Evolutionary conservation across 2,888 invertebrate genomes (phyloP).

Genomic region (Pristionchus entomophagus): DNA sequence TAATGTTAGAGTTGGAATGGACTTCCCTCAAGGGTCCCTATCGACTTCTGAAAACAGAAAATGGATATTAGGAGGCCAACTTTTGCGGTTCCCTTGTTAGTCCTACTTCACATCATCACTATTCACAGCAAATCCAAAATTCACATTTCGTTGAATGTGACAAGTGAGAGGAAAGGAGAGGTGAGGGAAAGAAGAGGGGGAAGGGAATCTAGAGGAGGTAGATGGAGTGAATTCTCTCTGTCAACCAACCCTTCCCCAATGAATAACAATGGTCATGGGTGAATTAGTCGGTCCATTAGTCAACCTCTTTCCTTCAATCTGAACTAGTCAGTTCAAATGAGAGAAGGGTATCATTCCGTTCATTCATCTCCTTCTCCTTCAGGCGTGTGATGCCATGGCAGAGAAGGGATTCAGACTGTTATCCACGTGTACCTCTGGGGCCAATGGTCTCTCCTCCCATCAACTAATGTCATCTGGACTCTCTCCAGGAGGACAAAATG

Average conservation of each 20-base stretch:
- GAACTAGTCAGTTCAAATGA: too few species aligned
- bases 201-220: neutral
- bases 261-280: neutral
- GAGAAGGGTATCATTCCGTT: too few species aligned
- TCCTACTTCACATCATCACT: constrained; percentile 77
- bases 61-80: too few species aligned
- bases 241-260: too few species aligned
- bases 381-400: constrained; percentile 78
- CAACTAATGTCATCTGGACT: constrained; percentile 60
- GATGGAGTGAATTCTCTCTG: too few species aligned
- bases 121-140: neutral
- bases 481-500: constrained; percentile 54
- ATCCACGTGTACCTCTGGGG: constrained; percentile 91
- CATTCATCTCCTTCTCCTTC: too few species aligned
- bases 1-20: too few species aligned
- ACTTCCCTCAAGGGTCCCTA: too few species aligned
- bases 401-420: constrained; percentile 82
- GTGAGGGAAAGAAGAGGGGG: neutral
- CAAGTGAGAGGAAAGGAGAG: neutral
- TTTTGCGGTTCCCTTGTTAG: too few species aligned
- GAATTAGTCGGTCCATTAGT: neutral
- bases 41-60: too few species aligned
- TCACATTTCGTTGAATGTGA: neutral
- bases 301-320: too few species aligned
- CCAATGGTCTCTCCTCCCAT: constrained; percentile 81